Base-by-base conservation (phyloP, 2,888 invertebrate species). In the Ditylenchus weischeri region DNA sequence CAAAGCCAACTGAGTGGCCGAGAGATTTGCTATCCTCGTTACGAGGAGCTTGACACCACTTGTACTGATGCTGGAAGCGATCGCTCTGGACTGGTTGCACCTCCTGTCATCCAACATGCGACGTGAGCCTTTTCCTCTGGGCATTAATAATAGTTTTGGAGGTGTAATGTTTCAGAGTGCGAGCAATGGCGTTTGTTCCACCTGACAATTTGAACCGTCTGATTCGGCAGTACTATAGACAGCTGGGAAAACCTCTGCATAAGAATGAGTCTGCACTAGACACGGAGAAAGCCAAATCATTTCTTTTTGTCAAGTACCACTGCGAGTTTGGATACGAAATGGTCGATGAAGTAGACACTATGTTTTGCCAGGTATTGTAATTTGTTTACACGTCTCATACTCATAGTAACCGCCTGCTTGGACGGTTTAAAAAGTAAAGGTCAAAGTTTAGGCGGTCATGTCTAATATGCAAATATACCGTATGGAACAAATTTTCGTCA, bases 171-270 rank as follows among this genome's bases (percentile, higher is more conserved):
- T 80, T 59, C 66, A 81, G 81, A 18, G 81, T 81, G 6, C 79
- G 79, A n/a, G 78, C 81, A 11, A 82, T 81, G 81, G 81, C 81
- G 1, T 81, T 81, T 65, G 81, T 81, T 11, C 79, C 81, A 18
- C 81, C 81, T 0, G 81, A 81, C 66, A 78, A 81, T 63, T 72
- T 81, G 29, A 75, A 78, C 19, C 75, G 79, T 47, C 74, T 81
- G 29, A 78, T 81, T 54, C 74, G 77, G 23, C 82, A 82, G 59
- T 81, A 81, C 74, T 81, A 82, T 62, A 76, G 81, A 18, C 78
- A 80, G 50, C 74, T 76, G 75, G 61, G 75, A 74, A 38, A 48
- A 6, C 62, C 43, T 48, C 8, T 62, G n/a, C 62, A 62, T 47
- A 66, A 61, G 19, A 68, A 68, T 18, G 68, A 68, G 35, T 65